Conservation (phyloP, 2,888 invertebrate genomes). For the Malacosoma neustria region DNA sequence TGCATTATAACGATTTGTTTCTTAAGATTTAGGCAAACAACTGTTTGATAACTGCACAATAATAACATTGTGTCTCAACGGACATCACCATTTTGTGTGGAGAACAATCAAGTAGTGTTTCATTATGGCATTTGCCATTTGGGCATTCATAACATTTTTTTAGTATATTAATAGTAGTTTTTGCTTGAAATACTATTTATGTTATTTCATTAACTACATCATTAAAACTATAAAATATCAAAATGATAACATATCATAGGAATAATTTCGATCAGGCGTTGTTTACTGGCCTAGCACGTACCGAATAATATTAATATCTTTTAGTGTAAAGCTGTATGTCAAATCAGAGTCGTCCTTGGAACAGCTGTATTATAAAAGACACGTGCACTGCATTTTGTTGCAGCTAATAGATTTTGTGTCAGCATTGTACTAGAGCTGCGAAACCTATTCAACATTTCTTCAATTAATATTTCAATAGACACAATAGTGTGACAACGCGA, state of each 20-base stretch:
- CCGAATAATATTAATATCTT: too few species aligned
- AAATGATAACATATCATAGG: too few species aligned
- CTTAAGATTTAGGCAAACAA: neutral
- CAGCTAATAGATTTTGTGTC: too few species aligned
- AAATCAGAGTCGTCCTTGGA: neutral
- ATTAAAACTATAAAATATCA: too few species aligned
- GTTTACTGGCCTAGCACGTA: too few species aligned
- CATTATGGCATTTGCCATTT: too few species aligned
- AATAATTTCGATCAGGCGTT: too few species aligned
- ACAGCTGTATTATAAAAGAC: neutral
- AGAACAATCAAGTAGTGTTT: neutral
- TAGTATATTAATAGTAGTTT: too few species aligned
- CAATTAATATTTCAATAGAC: neutral
- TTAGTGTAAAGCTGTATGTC: too few species aligned
- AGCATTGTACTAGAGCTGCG: neutral
- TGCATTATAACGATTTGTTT: neutral
- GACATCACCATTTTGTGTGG: neutral
- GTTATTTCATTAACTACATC: too few species aligned
- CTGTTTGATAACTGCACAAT: neutral
- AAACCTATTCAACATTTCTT: neutral
- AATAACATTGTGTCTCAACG: neutral
- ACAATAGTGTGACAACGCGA: neutral
- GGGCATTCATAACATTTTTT: too few species aligned
- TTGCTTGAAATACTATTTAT: too few species aligned
- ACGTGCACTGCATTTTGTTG: neutral